Evolutionary conservation across 2,113 vertebrate species (phyloP).

Genomic region (Pomatostomus ruficeps): DNA sequence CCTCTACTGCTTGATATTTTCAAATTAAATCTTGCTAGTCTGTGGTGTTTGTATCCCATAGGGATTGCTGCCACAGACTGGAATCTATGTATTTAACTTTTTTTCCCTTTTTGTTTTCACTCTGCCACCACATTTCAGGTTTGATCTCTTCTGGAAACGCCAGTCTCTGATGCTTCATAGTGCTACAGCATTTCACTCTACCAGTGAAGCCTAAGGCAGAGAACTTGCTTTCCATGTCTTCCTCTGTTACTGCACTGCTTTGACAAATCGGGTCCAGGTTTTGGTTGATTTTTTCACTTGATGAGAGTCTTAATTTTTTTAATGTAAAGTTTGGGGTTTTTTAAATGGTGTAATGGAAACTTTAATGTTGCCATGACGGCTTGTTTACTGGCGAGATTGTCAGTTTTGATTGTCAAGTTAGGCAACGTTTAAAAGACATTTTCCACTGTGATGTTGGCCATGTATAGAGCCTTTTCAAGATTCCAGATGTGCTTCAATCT

Average conservation of each 20-base stretch:
- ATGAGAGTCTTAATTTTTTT: background rate
- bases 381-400: background rate
- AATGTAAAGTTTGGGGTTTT: background rate
- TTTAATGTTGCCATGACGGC: background rate
- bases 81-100: background rate
- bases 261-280: background rate
- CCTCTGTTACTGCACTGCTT: background rate
- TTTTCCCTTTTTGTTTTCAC: background rate
- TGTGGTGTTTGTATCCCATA: background rate
- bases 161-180: background rate
- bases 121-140: background rate
- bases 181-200: background rate
- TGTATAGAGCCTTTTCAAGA: background rate
- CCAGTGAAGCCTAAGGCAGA: background rate
- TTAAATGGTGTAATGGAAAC: background rate
- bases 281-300: background rate
- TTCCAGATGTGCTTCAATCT: background rate
- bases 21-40: background rate
- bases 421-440: background rate
- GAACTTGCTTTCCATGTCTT: background rate
- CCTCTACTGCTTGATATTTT: background rate
- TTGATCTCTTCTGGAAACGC: background rate
- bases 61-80: background rate
- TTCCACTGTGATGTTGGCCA: background rate
- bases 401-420: background rate